Evolutionary conservation across 2,888 invertebrate species (phyloP).

Genomic region (Drymonia ruficornis): DNA sequence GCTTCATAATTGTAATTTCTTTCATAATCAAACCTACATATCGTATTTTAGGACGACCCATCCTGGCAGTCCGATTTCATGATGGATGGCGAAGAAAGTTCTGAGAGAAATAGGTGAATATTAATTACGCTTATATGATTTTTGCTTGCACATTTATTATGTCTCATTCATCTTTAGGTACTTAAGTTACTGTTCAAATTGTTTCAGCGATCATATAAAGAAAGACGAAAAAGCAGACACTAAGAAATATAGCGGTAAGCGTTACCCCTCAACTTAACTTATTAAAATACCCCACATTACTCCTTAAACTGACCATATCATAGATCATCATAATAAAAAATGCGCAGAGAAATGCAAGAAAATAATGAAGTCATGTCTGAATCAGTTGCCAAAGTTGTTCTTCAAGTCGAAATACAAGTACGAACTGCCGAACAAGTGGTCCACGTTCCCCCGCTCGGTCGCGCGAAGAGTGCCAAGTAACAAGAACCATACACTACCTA

Average conservation of each 20-base stretch:
- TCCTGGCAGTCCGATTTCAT: constrained; percentile 77
- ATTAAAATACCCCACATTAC: constrained; percentile 13
- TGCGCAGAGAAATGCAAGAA: constrained; percentile 76
- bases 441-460: constrained; percentile 71
- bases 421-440: constrained; percentile 66
- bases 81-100: constrained; percentile 66
- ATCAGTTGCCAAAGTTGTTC: constrained; percentile 74
- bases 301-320: constrained; percentile 20
- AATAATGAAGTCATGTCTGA: constrained; percentile 74
- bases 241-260: constrained; percentile 73
- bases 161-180: not conserved
- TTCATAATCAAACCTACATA: too few relatives aligned
- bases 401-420: constrained; percentile 71
- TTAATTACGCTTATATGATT: not conserved
- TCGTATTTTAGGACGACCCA: constrained; percentile 69
- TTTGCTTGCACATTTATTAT: too few relatives aligned
- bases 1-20: too few relatives aligned
- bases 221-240: constrained; percentile 65
- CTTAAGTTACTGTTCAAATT: not conserved
- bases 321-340: constrained; percentile 27
- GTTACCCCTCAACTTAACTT: not conserved
- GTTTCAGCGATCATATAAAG: constrained; percentile 1
- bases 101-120: constrained; percentile 58
- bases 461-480: constrained; percentile 60
- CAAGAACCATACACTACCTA: constrained; percentile 80